A percentile compares a stretch with the other conserved stretches of the same genome.
These are phyloP conservation scores for Cuniculus paca DNA, from an alignment of 2,797 vertebrate species.

Conservation along the genomic window DNA sequence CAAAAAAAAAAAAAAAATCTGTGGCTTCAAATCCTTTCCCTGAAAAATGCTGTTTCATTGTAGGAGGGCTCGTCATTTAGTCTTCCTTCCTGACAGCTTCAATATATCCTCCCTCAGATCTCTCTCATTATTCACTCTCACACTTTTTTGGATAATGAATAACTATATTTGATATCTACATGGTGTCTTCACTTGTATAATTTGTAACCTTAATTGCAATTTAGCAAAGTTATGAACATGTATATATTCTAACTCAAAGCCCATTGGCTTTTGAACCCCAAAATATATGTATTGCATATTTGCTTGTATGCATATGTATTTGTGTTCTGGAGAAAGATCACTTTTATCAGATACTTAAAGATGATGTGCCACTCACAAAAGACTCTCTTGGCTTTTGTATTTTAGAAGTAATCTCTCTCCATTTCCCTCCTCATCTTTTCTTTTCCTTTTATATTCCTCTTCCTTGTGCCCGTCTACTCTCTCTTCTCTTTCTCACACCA, in stretches of 20 bases:
- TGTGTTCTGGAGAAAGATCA: background rate
- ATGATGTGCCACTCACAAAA: background rate
- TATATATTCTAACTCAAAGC: background rate
- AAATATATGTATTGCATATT: background rate
- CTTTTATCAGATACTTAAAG: constrained; percentile 4
- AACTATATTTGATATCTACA: background rate
- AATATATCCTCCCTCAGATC: background rate
- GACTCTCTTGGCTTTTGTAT: background rate
- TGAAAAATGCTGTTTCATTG: constrained; percentile 25
- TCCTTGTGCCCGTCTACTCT: too few species aligned
- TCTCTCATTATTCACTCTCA: background rate
- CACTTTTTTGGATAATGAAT: background rate
- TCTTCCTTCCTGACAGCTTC: constrained; percentile 41
- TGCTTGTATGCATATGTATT: background rate
- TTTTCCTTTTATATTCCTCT: background rate
- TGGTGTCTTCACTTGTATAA: background rate
- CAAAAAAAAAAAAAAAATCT: too few species aligned
- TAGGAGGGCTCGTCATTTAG: constrained; percentile 19
- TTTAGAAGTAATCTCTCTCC: too few species aligned
- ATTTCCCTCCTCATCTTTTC: too few species aligned
- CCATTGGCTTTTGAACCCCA: background rate
- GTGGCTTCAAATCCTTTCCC: constrained; percentile 57
- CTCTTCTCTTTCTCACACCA: background rate
- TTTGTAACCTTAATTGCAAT: background rate
- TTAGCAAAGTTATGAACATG: background rate